Evolutionary conservation across 2,113 vertebrate species (phyloP).

Genomic region (Climacteris rufus): DNA sequence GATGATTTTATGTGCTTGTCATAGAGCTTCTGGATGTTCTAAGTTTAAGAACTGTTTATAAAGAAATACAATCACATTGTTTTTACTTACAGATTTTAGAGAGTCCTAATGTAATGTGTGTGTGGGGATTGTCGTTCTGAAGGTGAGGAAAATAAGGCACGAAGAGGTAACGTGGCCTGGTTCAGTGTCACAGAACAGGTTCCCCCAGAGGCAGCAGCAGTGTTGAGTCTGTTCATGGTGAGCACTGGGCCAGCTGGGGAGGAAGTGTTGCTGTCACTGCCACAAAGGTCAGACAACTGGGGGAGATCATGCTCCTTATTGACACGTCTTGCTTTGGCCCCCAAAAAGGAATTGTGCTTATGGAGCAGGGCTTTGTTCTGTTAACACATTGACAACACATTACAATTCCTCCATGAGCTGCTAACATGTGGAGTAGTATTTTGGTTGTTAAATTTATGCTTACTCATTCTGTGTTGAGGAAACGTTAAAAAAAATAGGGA

Average conservation of each 20-base stretch:
- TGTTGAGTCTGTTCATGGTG: not conserved
- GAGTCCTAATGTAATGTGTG: not conserved
- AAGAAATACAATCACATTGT: not conserved
- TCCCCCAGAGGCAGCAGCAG: not conserved
- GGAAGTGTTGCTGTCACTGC: not conserved
- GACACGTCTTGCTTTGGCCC: not conserved
- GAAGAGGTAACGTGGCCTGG: not conserved
- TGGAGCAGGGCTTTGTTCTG: not conserved
- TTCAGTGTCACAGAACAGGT: not conserved
- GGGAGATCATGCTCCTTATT: fast-evolving
- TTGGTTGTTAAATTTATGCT: not conserved
- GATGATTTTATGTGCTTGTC: not conserved
- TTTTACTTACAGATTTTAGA: not conserved
- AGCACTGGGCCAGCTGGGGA: not conserved
- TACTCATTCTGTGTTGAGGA: not conserved
- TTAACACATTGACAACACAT: not conserved
- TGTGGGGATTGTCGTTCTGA: fast-evolving
- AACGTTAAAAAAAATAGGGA: not conserved
- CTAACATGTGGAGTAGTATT: not conserved
- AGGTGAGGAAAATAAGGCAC: not conserved
- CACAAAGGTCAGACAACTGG: not conserved
- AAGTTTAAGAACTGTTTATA: not conserved
- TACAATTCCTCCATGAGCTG: not conserved
- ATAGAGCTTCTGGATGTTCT: not conserved
- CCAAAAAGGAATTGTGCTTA: not conserved